Evolutionary conservation across 2,888 invertebrate species (phyloP), one percentile per base, ranked within the genome.

Genomic region (Clusia tigrina): DNA sequence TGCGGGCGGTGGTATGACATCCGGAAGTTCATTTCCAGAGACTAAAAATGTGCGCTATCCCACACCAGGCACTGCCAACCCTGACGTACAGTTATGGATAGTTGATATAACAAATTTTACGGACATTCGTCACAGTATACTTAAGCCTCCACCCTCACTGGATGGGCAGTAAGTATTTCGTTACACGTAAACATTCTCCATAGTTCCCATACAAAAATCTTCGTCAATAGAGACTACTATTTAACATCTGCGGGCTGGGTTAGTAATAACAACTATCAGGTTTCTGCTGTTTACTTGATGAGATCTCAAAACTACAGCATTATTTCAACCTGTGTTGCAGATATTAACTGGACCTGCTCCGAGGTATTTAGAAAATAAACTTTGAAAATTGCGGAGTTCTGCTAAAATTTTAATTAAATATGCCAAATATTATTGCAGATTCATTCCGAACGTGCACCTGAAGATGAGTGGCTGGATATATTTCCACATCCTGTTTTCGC

Each of bases 201-300:
- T 32, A 32, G n/a, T n/a, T n/a, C n/a, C n/a, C n/a, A n/a, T n/a
- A n/a, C n/a, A n/a, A n/a, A n/a, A n/a, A n/a, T n/a, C n/a, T n/a
- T n/a, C n/a, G n/a, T n/a, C n/a, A n/a, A n/a, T n/a, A 95, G 95
- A 85, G 96, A 96, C 79, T 92, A 91, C 86, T 96, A 97, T 86
- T 86, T 97, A 81, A 95, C 94, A 81, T 93, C 94, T 73, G 95
- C 95, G 65, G 90, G 91, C 68, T 97, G 96, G 96, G 89, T 94
- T 75, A 73, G 91, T 76, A 88, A 89, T 78, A 88, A 88, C 76
- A 91, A 92, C 83, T 87, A 88, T 67, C 90, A 92, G 81, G 88
- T 96, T 69, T 90, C 93, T 57, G 91, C 93, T 56, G 92, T 95
- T 62, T 98, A 96, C 94, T 91, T 96, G 89, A 95, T 95, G 83